A percentile compares a stretch with the other conserved stretches of the same genome.
phyloP scores from a whole-genome alignment of 2,113 vertebrate genomes.

The Paramormyrops kingsleyae region DNA sequence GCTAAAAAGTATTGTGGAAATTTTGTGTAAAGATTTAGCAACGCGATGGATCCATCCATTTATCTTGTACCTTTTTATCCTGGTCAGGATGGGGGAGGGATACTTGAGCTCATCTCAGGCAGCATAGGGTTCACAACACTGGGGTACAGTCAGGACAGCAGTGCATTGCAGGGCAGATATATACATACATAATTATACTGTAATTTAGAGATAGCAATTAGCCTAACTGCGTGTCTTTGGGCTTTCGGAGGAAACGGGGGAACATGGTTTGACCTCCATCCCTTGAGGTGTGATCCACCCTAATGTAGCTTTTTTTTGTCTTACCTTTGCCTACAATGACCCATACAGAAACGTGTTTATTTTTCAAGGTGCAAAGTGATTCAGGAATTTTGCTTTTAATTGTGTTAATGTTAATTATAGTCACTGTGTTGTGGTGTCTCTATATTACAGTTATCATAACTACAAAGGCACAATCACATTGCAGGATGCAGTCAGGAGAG shows the following conservation, averaged over 20 bases:
- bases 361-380: not conserved
- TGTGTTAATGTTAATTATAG: not conserved
- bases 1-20: not conserved
- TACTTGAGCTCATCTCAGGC: not conserved
- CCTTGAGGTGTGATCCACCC: not conserved
- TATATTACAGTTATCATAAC: not conserved
- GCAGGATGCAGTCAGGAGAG: not conserved
- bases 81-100: too few relatives aligned
- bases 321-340: not conserved
- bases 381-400: not conserved
- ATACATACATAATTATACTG: not conserved
- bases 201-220: not conserved
- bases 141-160: not conserved
- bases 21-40: not conserved
- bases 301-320: not conserved
- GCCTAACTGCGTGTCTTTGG: not conserved
- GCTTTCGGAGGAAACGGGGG: not conserved
- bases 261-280: not conserved
- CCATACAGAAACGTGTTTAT: not conserved
- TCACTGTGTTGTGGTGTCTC: not conserved
- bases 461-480: not conserved
- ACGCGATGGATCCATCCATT: not conserved
- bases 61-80: not conserved
- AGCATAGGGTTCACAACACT: not conserved
- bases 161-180: not conserved